phyloP scores from a whole-genome alignment of 2,113 vertebrate genomes.

The Sciurus niger region DNA sequence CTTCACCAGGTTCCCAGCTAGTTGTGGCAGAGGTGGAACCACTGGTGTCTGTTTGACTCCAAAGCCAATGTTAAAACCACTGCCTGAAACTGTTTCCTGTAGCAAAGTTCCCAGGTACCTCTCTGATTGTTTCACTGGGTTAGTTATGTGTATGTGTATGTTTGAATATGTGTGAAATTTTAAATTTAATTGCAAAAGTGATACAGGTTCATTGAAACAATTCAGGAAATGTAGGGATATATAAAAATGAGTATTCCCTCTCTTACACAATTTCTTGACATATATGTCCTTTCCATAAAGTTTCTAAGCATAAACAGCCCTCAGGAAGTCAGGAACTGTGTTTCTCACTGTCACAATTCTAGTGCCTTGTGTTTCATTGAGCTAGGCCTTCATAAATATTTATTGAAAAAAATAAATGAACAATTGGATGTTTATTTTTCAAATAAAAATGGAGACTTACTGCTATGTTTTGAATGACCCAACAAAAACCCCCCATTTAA shows the following conservation, averaged over 20 bases:
- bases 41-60: neutral
- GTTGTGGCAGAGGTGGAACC: neutral
- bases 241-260: neutral
- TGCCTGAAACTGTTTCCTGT: neutral
- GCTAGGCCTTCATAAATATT: neutral
- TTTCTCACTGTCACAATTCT: neutral
- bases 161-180: neutral
- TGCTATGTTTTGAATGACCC: neutral
- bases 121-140: neutral
- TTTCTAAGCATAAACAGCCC: neutral
- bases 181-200: constrained; percentile 40
- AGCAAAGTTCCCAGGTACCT: neutral
- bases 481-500: neutral
- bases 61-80: neutral
- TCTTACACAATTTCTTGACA: neutral
- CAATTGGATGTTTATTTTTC: constrained; percentile 1
- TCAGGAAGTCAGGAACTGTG: neutral
- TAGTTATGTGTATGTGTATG: neutral
- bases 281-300: neutral
- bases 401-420: neutral
- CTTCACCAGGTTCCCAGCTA: neutral
- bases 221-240: neutral
- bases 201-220: neutral
- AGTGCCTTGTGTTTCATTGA: neutral
- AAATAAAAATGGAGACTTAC: neutral